Percentiles rank a stretch among this genome's conserved stretches.
Evolutionary conservation across 2,888 invertebrate genomes (phyloP).

Genomic region (Drosophila diplacantha): DNA sequence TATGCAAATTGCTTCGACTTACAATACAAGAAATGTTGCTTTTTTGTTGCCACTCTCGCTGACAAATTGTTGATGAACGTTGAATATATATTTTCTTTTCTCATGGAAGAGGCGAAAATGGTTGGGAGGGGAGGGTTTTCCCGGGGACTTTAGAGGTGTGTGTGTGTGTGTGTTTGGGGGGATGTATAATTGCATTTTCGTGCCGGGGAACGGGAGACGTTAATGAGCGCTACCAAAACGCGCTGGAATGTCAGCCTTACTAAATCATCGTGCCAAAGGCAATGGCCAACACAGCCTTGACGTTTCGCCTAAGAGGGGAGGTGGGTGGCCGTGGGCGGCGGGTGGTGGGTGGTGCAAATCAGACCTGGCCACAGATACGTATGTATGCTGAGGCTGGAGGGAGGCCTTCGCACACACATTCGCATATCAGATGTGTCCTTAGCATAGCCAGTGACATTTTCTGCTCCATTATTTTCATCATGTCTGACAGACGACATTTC

Average conservation of each 20-base stretch:
- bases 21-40: slow-evolving; percentile 35
- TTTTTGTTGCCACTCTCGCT: slow-evolving; percentile 49
- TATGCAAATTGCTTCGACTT: slow-evolving; percentile 56
- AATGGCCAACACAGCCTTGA: slow-evolving; percentile 44
- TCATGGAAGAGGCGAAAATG: background rate
- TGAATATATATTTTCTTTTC: slow-evolving; percentile 48
- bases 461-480: slow-evolving; percentile 72
- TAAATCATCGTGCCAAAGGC: slow-evolving; percentile 64
- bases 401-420: slow-evolving; percentile 14
- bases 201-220: slow-evolving; percentile 30
- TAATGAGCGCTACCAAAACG: slow-evolving; percentile 50
- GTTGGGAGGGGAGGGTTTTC: background rate
- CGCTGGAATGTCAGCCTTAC: slow-evolving; percentile 62
- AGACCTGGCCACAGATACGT: slow-evolving; percentile 17
- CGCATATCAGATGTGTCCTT: slow-evolving; percentile 51
- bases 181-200: slow-evolving; percentile 35
- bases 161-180: background rate
- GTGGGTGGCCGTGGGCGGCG: background rate
- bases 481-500: slow-evolving; percentile 70
- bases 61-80: slow-evolving; percentile 71
- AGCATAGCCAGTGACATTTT: slow-evolving; percentile 68
- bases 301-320: slow-evolving; percentile 37
- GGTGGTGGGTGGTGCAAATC: background rate
- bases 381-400: slow-evolving; percentile 22
- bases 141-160: background rate